Base-by-base conservation (phyloP, 1,140 invertebrate genomes). In the Drosophila nasuta region DNA sequence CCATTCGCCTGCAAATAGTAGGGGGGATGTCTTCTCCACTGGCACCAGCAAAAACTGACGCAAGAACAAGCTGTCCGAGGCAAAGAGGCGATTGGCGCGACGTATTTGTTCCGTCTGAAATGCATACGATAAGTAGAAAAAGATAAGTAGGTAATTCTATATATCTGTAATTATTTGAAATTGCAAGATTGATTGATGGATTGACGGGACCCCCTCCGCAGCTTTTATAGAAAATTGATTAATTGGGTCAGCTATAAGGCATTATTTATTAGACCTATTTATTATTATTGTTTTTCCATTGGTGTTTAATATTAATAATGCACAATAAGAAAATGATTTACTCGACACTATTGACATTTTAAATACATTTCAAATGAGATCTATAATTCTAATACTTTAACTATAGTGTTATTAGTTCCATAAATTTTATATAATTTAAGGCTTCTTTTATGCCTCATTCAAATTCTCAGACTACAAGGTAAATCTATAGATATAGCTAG, bases 81-180 rank as follows among this genome's bases (percentile, higher is more conserved):
- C 96, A 94, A 97, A 98, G 72, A 98, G 93, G 81, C 96, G 95
- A 92, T 98, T 98, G 38, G 95, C 95, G 90, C 97, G 94, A 86
- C 97, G 94, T 91, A 98, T 97, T 93, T 97, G 96, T 93, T 98
- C 97, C 91, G 97, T 98, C 97, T 98, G 93, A 58, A 79, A 82
- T 20, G 28, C 51, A 60, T 52, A 60, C n/a, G 5, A 46, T 20
- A 15, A 6, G 51, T 25, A 25, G 3, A 25, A 25, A 25, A 25
- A 25, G 20, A 30, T 33, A 63, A 30, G 65, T 49, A 67, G 35
- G 20, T 30, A 72, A 15, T 41, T 25, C 20, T 41, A 43, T 48
- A 57, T 59, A 60, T 75, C 6, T 38, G 25, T 66, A 80, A 79
- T 88, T 87, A 82, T 77, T 66, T 58, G 59, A 48, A 74, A 81